These are phyloP conservation scores for Dioctria linearis DNA, from an alignment of 2,888 invertebrate species.

Conservation along the genomic window DNA sequence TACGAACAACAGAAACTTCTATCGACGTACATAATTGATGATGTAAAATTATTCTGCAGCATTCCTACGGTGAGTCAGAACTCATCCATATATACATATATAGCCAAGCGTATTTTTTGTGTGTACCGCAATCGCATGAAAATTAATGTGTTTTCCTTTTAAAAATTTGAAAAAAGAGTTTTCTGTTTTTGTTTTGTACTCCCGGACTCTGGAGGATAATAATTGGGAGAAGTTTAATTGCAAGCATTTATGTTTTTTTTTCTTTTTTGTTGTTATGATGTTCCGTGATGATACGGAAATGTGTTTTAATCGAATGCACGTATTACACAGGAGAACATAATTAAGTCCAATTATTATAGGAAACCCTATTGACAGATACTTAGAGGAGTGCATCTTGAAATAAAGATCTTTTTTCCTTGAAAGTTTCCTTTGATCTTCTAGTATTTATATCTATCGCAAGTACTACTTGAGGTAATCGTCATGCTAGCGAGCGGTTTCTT, in stretches of 20 bases:
- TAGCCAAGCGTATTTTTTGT: background rate
- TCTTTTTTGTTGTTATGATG: background rate
- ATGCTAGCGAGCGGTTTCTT: too few species aligned
- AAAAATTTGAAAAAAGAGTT: background rate
- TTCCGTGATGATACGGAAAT: slow-evolving; percentile 1
- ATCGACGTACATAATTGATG: background rate
- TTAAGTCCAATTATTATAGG: too few species aligned
- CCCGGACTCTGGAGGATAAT: background rate
- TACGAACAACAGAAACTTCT: background rate
- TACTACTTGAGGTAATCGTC: too few species aligned
- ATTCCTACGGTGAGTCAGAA: background rate
- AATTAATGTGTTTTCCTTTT: slow-evolving; percentile 37
- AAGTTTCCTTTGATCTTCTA: too few species aligned
- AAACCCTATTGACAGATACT: too few species aligned
- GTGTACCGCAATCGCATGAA: slow-evolving; percentile 10
- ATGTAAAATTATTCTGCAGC: background rate
- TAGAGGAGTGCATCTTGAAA: too few species aligned
- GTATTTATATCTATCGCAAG: too few species aligned
- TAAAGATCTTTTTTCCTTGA: too few species aligned
- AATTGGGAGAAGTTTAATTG: background rate
- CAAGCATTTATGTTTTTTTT: background rate
- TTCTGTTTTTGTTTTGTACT: background rate
- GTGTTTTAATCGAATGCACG: background rate
- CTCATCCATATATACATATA: slow-evolving; percentile 10
- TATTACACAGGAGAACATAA: too few species aligned